Percentiles rank a stretch among this genome's conserved stretches.
Evolutionary conservation across 2,888 invertebrate species (phyloP).

Genomic region (Drosophila meridionalis): DNA sequence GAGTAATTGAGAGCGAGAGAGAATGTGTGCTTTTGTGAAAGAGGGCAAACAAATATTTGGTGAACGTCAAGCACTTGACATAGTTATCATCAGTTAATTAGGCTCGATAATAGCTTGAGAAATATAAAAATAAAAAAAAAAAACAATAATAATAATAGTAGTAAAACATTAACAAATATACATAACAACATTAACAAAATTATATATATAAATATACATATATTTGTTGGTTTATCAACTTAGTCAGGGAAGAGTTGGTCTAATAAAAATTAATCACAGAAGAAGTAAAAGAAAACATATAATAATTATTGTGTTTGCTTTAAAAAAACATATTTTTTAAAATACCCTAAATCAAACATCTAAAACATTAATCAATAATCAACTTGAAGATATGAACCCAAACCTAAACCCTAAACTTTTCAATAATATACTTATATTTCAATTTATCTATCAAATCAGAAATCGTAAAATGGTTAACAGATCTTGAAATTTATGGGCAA

Average conservation of each 20-base stretch:
- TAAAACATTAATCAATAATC: too few relatives aligned
- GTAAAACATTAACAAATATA: background rate
- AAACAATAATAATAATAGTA: background rate
- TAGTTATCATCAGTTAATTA: slow-evolving; percentile 52
- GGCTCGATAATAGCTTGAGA: slow-evolving; percentile 32
- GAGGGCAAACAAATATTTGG: slow-evolving; percentile 55
- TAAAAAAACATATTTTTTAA: too few relatives aligned
- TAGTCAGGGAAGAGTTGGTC: background rate
- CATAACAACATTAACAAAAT: too few relatives aligned
- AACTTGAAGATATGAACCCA: too few relatives aligned
- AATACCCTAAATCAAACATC: too few relatives aligned
- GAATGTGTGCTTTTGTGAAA: slow-evolving; percentile 7
- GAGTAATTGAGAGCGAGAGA: background rate
- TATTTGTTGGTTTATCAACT: too few relatives aligned
- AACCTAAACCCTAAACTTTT: too few relatives aligned
- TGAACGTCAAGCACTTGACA: slow-evolving; percentile 54
- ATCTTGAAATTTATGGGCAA: background rate
- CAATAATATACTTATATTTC: background rate
- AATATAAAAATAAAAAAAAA: background rate
- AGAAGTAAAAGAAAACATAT: too few relatives aligned
- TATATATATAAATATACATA: too few relatives aligned
- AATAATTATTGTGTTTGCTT: too few relatives aligned
- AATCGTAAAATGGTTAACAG: background rate
- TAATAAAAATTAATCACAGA: background rate
- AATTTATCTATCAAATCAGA: background rate